phyloP scores from a whole-genome alignment of 2,113 vertebrate species.

The Pachypanchax playfairii region DNA sequence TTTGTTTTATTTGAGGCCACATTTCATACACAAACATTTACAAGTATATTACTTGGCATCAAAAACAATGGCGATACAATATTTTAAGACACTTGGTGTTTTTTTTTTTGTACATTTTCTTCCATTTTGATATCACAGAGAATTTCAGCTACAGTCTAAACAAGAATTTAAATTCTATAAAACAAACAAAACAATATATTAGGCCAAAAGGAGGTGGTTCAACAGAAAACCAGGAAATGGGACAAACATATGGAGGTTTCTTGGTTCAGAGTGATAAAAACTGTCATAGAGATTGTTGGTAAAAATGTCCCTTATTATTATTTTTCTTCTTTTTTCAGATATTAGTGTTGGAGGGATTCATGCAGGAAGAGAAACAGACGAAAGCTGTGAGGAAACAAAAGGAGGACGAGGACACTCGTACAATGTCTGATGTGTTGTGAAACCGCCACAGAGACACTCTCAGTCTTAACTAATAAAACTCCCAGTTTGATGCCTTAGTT shows the following conservation, averaged over 20 bases:
- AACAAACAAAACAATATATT: conserved; percentile 76
- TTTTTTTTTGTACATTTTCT: conserved; percentile 75
- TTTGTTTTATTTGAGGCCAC: conserved; percentile 86
- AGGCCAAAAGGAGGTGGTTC: conserved; percentile 60
- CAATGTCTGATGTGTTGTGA: conserved; percentile 47
- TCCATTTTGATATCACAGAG: conserved; percentile 84
- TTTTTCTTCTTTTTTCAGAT: conserved; percentile 31
- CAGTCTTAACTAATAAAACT: conserved; percentile 11
- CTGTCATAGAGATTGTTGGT: conserved; percentile 51
- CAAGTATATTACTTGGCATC: conserved; percentile 89
- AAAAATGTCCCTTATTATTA: conserved; percentile 6
- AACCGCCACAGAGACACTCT: conserved; percentile 50
- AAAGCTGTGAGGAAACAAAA: not conserved
- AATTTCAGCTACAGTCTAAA: conserved; percentile 85
- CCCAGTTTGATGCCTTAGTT: not conserved
- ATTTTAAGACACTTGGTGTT: conserved; percentile 93
- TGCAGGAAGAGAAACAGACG: conserved; percentile 46
- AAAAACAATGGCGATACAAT: conserved; percentile 90
- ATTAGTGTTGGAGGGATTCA: conserved; percentile 58
- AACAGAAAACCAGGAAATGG: conserved; percentile 48
- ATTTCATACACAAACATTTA: conserved; percentile 88
- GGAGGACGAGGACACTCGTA: conserved; percentile 58
- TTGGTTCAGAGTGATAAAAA: conserved; percentile 64
- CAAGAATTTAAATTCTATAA: conserved; percentile 82
- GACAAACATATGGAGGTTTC: conserved; percentile 44